Conservation (phyloP, 2,888 invertebrate species). For the Listrodromus nycthemerus region DNA sequence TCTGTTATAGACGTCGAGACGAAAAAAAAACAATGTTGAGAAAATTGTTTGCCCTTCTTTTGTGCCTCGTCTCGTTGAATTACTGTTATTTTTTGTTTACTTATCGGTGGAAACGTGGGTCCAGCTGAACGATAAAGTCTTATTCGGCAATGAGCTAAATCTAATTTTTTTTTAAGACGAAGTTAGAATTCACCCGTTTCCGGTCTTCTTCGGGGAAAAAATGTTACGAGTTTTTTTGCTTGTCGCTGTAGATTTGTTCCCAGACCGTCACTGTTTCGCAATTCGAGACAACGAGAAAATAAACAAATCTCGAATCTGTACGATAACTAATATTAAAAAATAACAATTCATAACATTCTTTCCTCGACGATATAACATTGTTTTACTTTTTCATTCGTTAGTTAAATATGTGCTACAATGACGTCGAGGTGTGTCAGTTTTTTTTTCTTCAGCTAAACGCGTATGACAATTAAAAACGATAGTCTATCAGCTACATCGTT, state of each 20-base stretch:
- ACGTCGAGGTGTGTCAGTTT: slow-evolving; percentile 28
- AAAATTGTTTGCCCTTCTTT: slow-evolving; percentile 8
- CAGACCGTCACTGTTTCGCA: neutral
- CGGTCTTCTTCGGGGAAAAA: neutral
- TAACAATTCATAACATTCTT: neutral
- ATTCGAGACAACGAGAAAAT: neutral
- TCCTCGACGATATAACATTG: neutral
- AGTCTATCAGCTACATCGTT: slow-evolving; percentile 21
- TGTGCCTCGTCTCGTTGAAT: neutral
- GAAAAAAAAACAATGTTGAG: slow-evolving; percentile 16
- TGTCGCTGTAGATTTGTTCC: neutral
- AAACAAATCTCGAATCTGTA: too few species aligned
- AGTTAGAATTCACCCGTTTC: neutral
- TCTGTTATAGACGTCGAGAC: slow-evolving; percentile 10
- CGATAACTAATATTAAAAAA: too few species aligned
- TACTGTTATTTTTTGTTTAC: neutral
- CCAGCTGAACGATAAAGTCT: slow-evolving; percentile 36
- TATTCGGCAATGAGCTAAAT: slow-evolving; percentile 16
- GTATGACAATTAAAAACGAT: slow-evolving; percentile 23
- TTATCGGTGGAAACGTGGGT: slow-evolving; percentile 6
- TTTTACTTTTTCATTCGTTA: neutral
- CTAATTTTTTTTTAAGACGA: slow-evolving; percentile 10
- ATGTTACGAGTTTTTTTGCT: neutral
- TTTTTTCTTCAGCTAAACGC: slow-evolving; percentile 6
- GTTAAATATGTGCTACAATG: slow-evolving; percentile 31